Conservation (phyloP, 2,113 vertebrate genomes). For the Nibea coibor region DNA sequence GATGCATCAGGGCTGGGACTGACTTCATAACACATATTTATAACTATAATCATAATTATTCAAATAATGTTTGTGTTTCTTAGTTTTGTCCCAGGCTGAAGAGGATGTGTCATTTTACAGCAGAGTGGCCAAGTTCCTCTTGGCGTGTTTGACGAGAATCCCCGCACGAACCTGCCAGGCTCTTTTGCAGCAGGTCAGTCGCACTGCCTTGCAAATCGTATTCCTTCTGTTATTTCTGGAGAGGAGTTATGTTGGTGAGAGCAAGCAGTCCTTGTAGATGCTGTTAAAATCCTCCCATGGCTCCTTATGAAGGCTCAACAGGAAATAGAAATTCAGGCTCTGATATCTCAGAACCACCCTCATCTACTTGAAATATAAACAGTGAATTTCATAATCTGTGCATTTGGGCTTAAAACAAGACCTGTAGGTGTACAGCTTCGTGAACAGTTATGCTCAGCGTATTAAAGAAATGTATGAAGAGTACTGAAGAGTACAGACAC, state of each 20-base stretch:
- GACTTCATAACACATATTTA: no score
- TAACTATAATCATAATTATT: neutral
- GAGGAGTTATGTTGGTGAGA: neutral
- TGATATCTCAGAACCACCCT: neutral
- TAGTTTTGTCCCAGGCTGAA: conserved; percentile 73
- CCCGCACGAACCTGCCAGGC: conserved; percentile 81
- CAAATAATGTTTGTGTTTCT: conserved; percentile 20
- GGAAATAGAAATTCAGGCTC: neutral
- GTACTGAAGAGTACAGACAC: neutral
- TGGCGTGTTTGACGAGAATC: conserved; percentile 80
- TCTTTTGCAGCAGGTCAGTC: conserved; percentile 82
- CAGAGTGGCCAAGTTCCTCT: conserved; percentile 78
- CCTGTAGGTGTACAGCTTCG: neutral
- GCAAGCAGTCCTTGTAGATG: neutral
- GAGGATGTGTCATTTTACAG: conserved; percentile 72
- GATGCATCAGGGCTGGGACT: neutral
- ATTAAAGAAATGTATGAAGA: neutral
- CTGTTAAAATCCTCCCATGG: neutral
- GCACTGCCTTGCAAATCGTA: neutral
- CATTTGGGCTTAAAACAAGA: neutral
- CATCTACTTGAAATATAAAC: neutral
- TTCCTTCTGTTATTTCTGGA: neutral
- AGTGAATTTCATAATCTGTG: neutral
- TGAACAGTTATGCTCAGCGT: neutral
- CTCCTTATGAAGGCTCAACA: neutral